Evolutionary conservation across 2,888 invertebrate species (phyloP).

Genomic region (Eupsilia transversa): DNA sequence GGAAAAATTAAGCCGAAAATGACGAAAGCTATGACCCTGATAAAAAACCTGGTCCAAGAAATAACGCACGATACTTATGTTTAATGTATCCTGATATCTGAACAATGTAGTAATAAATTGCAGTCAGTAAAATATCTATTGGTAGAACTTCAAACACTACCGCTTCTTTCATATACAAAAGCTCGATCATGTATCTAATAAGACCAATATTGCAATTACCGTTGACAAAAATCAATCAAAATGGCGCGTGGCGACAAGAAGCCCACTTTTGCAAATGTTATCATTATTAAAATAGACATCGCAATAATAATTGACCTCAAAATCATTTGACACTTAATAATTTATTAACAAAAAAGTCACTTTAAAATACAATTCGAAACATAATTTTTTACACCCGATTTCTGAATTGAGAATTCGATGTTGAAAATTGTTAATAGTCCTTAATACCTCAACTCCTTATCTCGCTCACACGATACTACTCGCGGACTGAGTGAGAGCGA

Average conservation of each 20-base stretch:
- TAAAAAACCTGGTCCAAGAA: background rate
- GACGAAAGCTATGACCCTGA: background rate
- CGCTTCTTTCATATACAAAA: conserved; percentile 13
- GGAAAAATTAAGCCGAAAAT: background rate
- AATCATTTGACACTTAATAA: conserved; percentile 21
- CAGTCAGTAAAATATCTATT: background rate
- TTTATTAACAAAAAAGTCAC: conserved; percentile 10
- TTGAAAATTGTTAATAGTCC: too few relatives aligned
- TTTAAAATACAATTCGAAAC: background rate
- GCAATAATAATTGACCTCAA: conserved; percentile 32
- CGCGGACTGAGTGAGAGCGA: too few relatives aligned
- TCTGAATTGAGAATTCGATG: background rate
- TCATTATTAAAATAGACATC: conserved; percentile 7
- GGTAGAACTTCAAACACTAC: conserved; percentile 15
- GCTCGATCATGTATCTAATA: conserved; percentile 2
- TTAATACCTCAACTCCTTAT: too few relatives aligned
- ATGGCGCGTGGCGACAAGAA: conserved; percentile 9
- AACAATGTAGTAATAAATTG: conserved; percentile 7
- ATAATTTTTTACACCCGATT: background rate
- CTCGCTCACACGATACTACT: too few relatives aligned
- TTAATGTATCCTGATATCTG: background rate
- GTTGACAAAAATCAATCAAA: conserved; percentile 6
- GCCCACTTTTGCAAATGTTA: background rate
- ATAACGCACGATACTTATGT: background rate
- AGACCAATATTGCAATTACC: conserved; percentile 10